These are phyloP conservation scores for Channallabes apus DNA, from an alignment of 2,797 vertebrate genomes.

Conservation along the genomic window DNA sequence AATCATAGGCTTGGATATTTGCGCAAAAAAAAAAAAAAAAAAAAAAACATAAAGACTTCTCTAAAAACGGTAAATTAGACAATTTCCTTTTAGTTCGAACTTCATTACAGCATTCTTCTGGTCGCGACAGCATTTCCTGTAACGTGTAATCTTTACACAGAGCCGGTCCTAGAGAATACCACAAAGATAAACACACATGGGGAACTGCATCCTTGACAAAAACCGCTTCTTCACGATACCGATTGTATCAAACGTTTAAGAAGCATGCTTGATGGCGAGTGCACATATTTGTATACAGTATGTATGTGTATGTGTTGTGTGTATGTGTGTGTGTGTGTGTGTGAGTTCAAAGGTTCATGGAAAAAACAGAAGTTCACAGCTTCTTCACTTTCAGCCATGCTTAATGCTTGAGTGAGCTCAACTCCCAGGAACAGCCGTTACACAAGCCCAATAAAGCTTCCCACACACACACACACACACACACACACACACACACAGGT, in stretches of 20 bases:
- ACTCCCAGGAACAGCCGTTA: slow-evolving; percentile 22
- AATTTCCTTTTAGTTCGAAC: slow-evolving; percentile 9
- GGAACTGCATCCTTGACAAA: slow-evolving; percentile 1
- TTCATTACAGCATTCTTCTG: slow-evolving; percentile 5
- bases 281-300: background rate
- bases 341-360: background rate
- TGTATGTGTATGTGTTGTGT: slow-evolving; percentile 23
- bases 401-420: slow-evolving; percentile 20
- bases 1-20: background rate
- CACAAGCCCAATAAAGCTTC: slow-evolving; percentile 2
- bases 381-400: slow-evolving; percentile 13
- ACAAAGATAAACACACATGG: slow-evolving; percentile 51
- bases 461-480: background rate
- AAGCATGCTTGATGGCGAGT: background rate
- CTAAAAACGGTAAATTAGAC: background rate
- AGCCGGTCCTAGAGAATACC: slow-evolving; percentile 50
- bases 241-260: background rate
- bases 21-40: background rate
- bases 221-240: slow-evolving; percentile 11
- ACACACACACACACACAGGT: background rate
- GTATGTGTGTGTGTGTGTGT: slow-evolving; percentile 16
- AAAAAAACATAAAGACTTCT: background rate
- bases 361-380: slow-evolving; percentile 12
- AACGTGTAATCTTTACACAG: slow-evolving; percentile 47
- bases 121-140: slow-evolving; percentile 39